A percentile compares a stretch with the other conserved stretches of the same genome.
phyloP scores from a whole-genome alignment of 2,888 invertebrate species.

The Arctia plantaginis region DNA sequence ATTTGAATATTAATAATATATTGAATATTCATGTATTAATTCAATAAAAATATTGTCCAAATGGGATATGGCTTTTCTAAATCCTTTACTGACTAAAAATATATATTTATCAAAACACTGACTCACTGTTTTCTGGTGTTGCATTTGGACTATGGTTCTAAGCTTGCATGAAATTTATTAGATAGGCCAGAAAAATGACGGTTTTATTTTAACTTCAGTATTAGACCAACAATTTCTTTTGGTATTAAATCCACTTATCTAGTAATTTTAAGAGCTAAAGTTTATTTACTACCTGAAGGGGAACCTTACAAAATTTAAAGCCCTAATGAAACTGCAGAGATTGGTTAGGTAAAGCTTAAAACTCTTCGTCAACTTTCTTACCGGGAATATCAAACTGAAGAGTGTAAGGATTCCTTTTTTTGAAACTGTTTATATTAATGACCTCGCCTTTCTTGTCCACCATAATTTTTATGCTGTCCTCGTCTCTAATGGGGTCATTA shows the following conservation, averaged over 20 bases:
- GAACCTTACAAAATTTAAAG: background rate
- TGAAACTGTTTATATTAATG: slow-evolving; percentile 90
- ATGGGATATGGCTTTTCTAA: too few species aligned
- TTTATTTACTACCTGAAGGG: background rate
- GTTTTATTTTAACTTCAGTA: too few species aligned
- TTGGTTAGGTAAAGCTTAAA: background rate
- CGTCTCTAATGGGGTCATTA: slow-evolving; percentile 91
- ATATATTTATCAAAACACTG: too few species aligned
- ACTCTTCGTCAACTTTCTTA: slow-evolving; percentile 54
- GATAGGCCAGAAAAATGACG: background rate
- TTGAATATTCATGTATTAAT: too few species aligned
- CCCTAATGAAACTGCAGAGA: too few species aligned
- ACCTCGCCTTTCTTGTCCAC: slow-evolving; percentile 94
- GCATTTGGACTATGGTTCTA: background rate
- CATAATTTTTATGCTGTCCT: slow-evolving; percentile 92
- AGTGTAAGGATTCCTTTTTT: slow-evolving; percentile 93
- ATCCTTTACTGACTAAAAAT: too few species aligned
- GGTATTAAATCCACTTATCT: too few species aligned
- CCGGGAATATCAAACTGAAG: slow-evolving; percentile 93
- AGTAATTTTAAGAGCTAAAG: too few species aligned
- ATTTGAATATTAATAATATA: background rate
- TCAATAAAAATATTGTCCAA: too few species aligned
- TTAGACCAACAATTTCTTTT: too few species aligned
- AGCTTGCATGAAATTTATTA: background rate
- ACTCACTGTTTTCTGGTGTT: background rate